phyloP scores from a whole-genome alignment of 2,113 vertebrate genomes.

The Apus apus region DNA sequence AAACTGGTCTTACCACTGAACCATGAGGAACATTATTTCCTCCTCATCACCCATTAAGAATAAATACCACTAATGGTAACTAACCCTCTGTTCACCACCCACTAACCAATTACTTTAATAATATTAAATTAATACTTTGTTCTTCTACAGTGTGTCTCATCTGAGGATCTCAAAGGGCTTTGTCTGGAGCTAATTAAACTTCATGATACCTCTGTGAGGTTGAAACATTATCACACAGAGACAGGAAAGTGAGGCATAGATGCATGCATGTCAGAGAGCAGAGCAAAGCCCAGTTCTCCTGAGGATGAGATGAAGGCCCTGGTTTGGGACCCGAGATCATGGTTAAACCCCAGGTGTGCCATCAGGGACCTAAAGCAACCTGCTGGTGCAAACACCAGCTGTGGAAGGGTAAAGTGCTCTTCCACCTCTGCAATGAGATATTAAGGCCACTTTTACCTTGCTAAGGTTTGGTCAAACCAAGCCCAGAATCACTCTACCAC shows the following conservation, averaged over 20 bases:
- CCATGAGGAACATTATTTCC: conserved; percentile 3
- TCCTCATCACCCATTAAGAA: not conserved
- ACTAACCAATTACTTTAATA: conserved; percentile 41
- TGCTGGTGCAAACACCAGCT: not conserved
- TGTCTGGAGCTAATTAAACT: conserved; percentile 58
- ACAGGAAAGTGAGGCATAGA: not conserved
- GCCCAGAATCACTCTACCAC: not conserved
- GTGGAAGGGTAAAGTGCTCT: not conserved
- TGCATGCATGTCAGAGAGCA: accelerated
- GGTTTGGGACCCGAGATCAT: not conserved
- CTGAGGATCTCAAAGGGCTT: conserved; percentile 20
- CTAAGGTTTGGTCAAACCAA: not conserved
- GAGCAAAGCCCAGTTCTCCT: not conserved
- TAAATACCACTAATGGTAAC: not conserved
- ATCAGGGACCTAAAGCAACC: not conserved
- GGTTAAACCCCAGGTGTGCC: not conserved
- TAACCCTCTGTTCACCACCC: not conserved
- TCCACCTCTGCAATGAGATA: not conserved
- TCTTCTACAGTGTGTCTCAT: not conserved
- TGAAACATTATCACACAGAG: not conserved
- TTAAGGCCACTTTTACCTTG: not conserved
- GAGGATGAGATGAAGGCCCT: not conserved
- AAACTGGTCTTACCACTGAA: not conserved
- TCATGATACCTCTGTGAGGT: not conserved
- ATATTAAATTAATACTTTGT: conserved; percentile 35